A percentile compares a stretch with the other conserved stretches of the same genome.
Conservation (phyloP, 2,797 vertebrate species). For the Pyrocephalus nanus region DNA sequence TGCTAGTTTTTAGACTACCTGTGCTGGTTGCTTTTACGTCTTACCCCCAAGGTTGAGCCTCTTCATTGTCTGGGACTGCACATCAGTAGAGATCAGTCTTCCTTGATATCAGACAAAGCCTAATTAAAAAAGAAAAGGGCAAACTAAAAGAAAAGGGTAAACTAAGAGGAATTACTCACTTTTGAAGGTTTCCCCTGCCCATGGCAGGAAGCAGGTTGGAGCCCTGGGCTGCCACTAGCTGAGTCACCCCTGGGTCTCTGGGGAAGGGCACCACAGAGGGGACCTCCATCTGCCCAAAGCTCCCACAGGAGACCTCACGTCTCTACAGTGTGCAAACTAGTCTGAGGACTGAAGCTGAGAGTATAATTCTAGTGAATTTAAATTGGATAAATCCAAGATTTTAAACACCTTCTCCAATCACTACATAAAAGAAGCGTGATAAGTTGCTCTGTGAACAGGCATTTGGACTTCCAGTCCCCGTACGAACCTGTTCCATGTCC, state of each 20-base stretch:
- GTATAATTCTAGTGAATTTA: not conserved
- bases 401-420: not conserved
- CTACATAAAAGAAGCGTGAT: not conserved
- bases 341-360: not conserved
- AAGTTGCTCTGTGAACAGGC: not conserved
- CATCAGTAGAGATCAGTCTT: not conserved
- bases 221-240: rapidly evolving
- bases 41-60: rapidly evolving
- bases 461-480: not conserved
- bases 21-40: not conserved
- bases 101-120: not conserved
- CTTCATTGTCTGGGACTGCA: not conserved
- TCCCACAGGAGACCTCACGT: not conserved
- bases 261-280: not conserved
- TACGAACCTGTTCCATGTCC: rapidly evolving
- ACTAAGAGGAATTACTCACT: not conserved
- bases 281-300: not conserved
- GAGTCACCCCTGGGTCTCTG: no score
- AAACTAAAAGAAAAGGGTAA: not conserved
- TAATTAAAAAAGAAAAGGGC: not conserved
- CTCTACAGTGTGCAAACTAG: not conserved
- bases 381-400: not conserved
- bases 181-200: not conserved
- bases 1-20: not conserved
- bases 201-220: not conserved